Conservation (phyloP, 2,888 invertebrate species). For the Nysson spinosus region DNA sequence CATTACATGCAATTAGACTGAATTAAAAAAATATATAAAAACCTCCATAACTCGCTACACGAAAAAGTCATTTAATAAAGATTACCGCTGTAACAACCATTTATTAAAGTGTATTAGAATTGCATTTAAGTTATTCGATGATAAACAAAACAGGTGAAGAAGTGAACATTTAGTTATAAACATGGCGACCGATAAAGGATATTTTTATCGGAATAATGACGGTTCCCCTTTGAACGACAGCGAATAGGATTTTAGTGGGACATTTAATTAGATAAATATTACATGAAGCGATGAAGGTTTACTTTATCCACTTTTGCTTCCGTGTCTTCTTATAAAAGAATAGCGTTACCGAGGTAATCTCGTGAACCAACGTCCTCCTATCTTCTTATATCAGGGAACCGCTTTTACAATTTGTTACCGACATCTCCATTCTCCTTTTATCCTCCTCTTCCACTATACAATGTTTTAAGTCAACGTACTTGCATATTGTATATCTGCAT, state of each 20-base stretch:
- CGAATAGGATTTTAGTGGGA: no score
- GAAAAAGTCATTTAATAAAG: no score
- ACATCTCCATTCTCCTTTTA: constrained; percentile 28
- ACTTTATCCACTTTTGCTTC: constrained; percentile 12
- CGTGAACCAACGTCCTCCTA: constrained; percentile 25
- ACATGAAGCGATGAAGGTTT: constrained; percentile 12
- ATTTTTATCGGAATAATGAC: no score
- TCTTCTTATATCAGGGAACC: constrained; percentile 28
- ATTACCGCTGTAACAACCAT: no score
- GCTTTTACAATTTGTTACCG: constrained; percentile 22
- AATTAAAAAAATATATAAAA: no score
- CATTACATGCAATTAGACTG: no score
- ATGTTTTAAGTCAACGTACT: constrained; percentile 3
- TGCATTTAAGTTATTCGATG: no score
- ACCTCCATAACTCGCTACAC: no score
- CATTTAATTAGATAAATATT: constrained; percentile 47
- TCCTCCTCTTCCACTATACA: constrained; percentile 29
- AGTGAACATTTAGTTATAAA: no score
- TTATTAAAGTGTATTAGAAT: no score
- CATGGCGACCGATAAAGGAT: no score
- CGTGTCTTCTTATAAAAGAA: constrained; percentile 11
- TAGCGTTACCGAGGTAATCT: constrained; percentile 30
- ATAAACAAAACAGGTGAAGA: no score
- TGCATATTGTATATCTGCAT: not conserved
- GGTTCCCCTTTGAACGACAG: not conserved